Base-by-base conservation (phyloP, 2,888 invertebrate species). In the Penaeus monodon region DNA sequence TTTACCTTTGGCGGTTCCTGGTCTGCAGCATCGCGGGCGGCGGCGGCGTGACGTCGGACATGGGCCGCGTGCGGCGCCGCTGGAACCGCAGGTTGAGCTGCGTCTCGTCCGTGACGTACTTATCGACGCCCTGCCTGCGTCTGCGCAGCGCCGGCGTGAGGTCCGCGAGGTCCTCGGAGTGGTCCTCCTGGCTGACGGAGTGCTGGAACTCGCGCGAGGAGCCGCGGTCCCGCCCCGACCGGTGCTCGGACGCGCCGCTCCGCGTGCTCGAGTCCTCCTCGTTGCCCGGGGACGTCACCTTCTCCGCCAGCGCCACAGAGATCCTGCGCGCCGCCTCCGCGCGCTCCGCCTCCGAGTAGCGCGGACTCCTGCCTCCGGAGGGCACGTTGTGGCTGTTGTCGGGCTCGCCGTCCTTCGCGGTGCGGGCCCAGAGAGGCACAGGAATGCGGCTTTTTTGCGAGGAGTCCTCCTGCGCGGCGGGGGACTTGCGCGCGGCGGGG, bases 51-150 rank as follows among this genome's bases (percentile, higher is more conserved):
- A 92, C 92, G 70, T 91, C 91, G 27, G 91, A 90, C 84, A 93
- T 90, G 1, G 93, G 92, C 89, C 90, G 85, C 29, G 85, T 88
- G 81, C 94, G 91, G n/a, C 95, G 95, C 90, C 96, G 93, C 91
- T 95, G 95, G 93, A 96, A 96, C 89, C 96, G 94, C 91, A 97
- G 94, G 93, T 96, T 96, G 91, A 97, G 93, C 92, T 97, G 96
- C 89, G 96, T 95, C 89, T 96, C 96, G 93, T 97, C 97, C 57
- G 95, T 95, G 49, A 97, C 96, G 93, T 97, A 97, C 93, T 97
- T 97, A 90, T 97, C 97, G 87, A 94, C 93, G 74, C 95, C 95
- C 91, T 96, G 95, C 24, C 91, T 90, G 91, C 96, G 95, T 64
- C 97, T 94, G 33, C 97, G 94, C 68, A 97, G 93, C 74, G 96